Base-by-base conservation (phyloP, 1,140 invertebrate genomes). In the Colletes latitarsis region DNA sequence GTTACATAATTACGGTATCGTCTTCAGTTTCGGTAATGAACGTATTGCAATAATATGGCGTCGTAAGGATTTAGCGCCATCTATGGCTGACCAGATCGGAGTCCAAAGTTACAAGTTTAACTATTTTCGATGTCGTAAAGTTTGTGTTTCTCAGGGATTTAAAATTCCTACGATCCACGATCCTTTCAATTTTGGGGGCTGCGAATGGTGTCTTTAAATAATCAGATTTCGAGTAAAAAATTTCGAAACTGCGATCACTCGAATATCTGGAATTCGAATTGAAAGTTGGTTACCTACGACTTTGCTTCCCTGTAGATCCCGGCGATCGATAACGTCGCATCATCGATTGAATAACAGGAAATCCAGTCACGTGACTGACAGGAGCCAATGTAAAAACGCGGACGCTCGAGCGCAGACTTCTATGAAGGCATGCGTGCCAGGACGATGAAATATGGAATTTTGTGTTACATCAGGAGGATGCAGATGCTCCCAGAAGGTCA, bases 401-500 rank as follows among this genome's bases (percentile, higher is more conserved):
- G 30, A 30, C 30, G 30, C 30, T 30, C 30, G n/a, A 66, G 15
- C 55, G 55, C 4, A 17, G 17, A 15, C 17, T 46, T 66, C n/a
- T 17, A 4, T 43, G 41, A 41, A 19, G 63, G 39, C 17, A 46
- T 30, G 30, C 30, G 30, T 21, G 64, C 41, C 43, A 3, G 43
- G 12, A 49, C n/a, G 53, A 76, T 49, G 21, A 6, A 21, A 62
- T 12, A 57, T 0, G 49, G 39, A 55, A 46, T 64, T 58, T 69
- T 8, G 12, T 52, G 41, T 63, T 63, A 41, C 69, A 52, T 46
- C 70, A 73, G 15, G 6, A 60, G 43, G 49, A 55, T 19, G 17
- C 19, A 49, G 53, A 70, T 52, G 43, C 46, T 15, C 14, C 14
- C 9, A 14, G 67, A 77, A 77, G 57, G 67, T 21, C 67, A 15